These are phyloP conservation scores for Melospiza georgiana DNA, from an alignment of 2,113 vertebrate genomes.

Conservation along the genomic window DNA sequence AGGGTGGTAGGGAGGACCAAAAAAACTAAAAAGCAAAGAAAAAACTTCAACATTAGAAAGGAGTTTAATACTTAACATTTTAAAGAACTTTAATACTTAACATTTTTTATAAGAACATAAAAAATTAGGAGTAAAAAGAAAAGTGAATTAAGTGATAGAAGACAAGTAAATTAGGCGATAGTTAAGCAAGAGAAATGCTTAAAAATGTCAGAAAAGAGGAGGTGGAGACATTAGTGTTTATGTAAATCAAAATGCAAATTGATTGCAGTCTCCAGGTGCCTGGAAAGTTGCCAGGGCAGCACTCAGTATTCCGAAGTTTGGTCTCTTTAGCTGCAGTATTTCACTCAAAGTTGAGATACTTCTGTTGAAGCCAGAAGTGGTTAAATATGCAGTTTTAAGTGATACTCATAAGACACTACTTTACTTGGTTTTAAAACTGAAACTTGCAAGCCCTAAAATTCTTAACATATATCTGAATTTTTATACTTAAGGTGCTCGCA, in stretches of 20 bases:
- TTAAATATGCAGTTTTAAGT: conserved; percentile 2
- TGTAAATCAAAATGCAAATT: conserved; percentile 68
- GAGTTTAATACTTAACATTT: not conserved
- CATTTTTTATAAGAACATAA: not conserved
- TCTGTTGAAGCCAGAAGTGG: not conserved
- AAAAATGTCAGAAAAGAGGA: conserved; percentile 63
- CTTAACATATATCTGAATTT: not conserved
- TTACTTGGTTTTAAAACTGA: not conserved
- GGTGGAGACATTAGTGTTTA: conserved; percentile 62
- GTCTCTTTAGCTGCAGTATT: conserved; percentile 48
- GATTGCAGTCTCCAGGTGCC: conserved; percentile 48
- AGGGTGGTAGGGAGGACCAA: not conserved
- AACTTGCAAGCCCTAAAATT: not conserved
- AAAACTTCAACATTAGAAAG: not conserved
- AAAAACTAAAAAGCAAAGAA: not conserved
- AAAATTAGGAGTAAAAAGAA: conserved; percentile 19
- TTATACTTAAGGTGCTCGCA: not conserved
- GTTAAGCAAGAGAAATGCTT: conserved; percentile 51
- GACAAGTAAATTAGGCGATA: conserved; percentile 65
- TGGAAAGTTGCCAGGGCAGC: conserved; percentile 65
- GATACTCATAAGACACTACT: not conserved
- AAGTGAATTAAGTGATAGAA: conserved; percentile 48
- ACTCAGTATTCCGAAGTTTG: conserved; percentile 59
- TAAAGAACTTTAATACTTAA: not conserved
- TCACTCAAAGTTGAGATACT: conserved; percentile 37